Base-by-base conservation (phyloP, 2,888 invertebrate genomes). In the Ectemnius cavifrons region DNA sequence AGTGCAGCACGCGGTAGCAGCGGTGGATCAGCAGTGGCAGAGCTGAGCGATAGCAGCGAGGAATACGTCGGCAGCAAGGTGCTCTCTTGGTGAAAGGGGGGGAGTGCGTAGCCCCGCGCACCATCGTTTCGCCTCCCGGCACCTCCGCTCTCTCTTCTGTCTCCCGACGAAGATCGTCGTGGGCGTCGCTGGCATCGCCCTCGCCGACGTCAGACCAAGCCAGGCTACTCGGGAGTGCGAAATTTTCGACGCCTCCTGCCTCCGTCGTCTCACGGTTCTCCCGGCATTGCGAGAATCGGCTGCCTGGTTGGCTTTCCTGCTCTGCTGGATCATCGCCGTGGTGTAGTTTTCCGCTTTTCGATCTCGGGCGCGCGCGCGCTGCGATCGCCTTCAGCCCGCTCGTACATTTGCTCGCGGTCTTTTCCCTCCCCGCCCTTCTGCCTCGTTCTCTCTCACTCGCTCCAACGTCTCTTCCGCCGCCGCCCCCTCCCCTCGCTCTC, bases 181-280 rank as follows among this genome's bases (percentile, higher is more conserved):
- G 52, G 64, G 69, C 79, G 75, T 70, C 73, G 73, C 74, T 67
- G 65, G 59, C 71, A 67, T 77, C 76, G 71, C 73, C 73, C 61
- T 66, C 78, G 72, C 70, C 67, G 63, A 67, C 75, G 65, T 63
- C 47, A 61, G 60, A 60, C 73, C 73, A 69, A 62, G 62, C 67
- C 65, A 56, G 20, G 16, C 47, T 56, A 63, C 49, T 71, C 65
- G 45, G 20, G 47, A 73, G 78, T 77, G 73, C 58, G 61, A 71
- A 67, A 37, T 63, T 72, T 37, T 52, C 16, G 45, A 67, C 18
- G 18, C 23, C 67, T 52, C 56, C 57, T 20, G 5, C 28, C 49
- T 52, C 67, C 58, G 16, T 45, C 46, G 13, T 14, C 59, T 11
- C 37, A 23, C 52, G n/a, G n/a, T 37, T 45, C 23, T 56, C 46